phyloP scores from a whole-genome alignment of 2,797 vertebrate species.

The Ciconia nigra region DNA sequence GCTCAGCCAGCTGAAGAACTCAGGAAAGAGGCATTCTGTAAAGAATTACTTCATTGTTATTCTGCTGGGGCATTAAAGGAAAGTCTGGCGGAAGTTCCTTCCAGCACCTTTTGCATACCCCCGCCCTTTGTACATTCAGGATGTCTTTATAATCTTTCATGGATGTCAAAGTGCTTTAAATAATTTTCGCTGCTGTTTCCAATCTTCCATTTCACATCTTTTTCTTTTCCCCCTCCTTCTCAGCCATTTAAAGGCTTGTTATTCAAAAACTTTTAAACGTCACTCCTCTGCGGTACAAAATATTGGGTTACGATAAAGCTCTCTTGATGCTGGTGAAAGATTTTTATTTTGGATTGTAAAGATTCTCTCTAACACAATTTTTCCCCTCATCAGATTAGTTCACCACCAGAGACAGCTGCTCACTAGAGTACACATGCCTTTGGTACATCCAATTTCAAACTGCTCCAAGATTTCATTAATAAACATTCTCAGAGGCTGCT shows the following conservation, averaged over 20 bases:
- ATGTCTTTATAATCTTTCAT: background rate
- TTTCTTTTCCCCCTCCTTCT: background rate
- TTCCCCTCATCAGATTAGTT: background rate
- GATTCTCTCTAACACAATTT: constrained; percentile 30
- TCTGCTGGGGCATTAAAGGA: background rate
- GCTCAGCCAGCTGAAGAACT: background rate
- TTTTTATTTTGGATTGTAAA: constrained; percentile 53
- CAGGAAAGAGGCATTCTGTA: background rate
- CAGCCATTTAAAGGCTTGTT: background rate
- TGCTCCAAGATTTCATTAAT: background rate
- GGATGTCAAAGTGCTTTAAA: background rate
- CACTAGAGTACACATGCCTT: background rate
- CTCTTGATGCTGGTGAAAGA: constrained; percentile 45
- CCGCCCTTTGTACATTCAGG: background rate
- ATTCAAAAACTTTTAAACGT: background rate
- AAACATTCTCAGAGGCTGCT: background rate
- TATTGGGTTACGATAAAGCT: constrained; percentile 15
- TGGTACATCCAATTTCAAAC: background rate
- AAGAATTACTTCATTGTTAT: background rate
- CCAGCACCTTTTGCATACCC: background rate
- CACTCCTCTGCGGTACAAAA: background rate
- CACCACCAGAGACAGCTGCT: background rate
- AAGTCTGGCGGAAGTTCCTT: background rate
- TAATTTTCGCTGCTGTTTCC: background rate
- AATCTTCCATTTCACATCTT: background rate